Conservation (phyloP, 2,888 invertebrate species). For the Stegana nigrithorax region DNA sequence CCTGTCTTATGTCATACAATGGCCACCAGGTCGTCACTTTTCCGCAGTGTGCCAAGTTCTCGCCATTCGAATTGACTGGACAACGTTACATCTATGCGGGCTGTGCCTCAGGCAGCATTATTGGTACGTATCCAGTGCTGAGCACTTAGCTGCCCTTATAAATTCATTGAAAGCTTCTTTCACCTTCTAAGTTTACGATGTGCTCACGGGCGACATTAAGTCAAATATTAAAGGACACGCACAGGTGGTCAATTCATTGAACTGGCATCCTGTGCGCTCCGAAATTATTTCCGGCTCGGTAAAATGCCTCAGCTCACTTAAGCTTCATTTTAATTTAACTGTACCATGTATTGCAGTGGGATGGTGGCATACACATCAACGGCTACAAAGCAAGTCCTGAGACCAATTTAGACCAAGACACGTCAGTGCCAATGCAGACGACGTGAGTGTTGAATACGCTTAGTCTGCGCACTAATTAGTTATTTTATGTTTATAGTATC, state of each 20-base stretch:
- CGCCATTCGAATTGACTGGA: constrained; percentile 4
- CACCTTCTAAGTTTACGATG: neutral
- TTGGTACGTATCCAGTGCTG: constrained; percentile 9
- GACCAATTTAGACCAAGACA: no score
- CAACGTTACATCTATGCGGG: constrained; percentile 8
- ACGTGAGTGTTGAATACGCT: no score
- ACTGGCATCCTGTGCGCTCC: constrained; percentile 6
- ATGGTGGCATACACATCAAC: neutral
- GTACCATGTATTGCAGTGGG: neutral
- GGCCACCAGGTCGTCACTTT: neutral
- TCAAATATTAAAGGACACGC: neutral
- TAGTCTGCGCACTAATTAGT: no score
- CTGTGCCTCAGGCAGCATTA: neutral
- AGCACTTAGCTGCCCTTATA: no score
- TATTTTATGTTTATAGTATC: no score
- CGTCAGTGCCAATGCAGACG: no score
- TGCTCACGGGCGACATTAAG: neutral
- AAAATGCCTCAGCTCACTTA: no score
- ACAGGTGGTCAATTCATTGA: neutral
- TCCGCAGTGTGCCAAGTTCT: constrained; percentile 2
- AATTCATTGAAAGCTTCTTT: neutral
- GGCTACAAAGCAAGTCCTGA: neutral
- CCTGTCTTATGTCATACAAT: neutral
- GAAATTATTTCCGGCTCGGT: constrained; percentile 1
- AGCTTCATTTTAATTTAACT: no score